A percentile compares a stretch with the other conserved stretches of the same genome.
Conservation (phyloP, 2,888 invertebrate species). For the Polylopha cassiicola region DNA sequence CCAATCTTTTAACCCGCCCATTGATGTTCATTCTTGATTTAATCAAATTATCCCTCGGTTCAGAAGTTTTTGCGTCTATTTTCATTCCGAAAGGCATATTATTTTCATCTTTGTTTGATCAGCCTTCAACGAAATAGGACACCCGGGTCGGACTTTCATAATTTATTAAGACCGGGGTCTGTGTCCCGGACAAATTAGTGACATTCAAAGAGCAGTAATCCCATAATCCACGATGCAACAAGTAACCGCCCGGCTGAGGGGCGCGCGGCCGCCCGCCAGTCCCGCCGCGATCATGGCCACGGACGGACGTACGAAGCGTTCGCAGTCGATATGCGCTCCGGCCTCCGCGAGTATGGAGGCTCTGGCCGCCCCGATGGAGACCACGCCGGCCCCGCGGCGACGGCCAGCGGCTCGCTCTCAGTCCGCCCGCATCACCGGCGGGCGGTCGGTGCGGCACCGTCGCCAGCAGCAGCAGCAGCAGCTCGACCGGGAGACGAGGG, state of each 20-base stretch:
- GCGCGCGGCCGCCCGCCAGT: slow-evolving; percentile 55
- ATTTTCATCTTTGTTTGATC: not conserved
- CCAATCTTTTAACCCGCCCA: too few relatives aligned
- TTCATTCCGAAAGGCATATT: too few relatives aligned
- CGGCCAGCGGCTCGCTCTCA: slow-evolving; percentile 86
- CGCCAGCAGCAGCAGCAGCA: slow-evolving; percentile 68
- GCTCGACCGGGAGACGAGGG: slow-evolving; percentile 72
- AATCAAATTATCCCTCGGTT: too few relatives aligned
- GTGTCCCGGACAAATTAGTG: slow-evolving; percentile 32
- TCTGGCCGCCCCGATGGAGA: slow-evolving; percentile 72
- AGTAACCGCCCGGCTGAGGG: slow-evolving; percentile 45
- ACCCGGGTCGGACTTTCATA: slow-evolving; percentile 8
- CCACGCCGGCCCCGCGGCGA: slow-evolving; percentile 77
- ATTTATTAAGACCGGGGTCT: slow-evolving; percentile 6
- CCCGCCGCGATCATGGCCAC: slow-evolving; percentile 78
- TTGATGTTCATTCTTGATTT: too few relatives aligned
- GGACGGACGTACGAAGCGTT: slow-evolving; percentile 82
- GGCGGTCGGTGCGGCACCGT: slow-evolving; percentile 74
- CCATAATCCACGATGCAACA: slow-evolving; percentile 60
- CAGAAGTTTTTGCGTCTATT: too few relatives aligned
- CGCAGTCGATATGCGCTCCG: slow-evolving; percentile 85
- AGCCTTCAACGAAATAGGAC: slow-evolving; percentile 1
- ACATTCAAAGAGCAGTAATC: slow-evolving; percentile 56
- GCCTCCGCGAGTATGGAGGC: slow-evolving; percentile 83
- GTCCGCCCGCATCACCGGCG: slow-evolving; percentile 83